Percentiles rank a stretch among this genome's conserved stretches.
Evolutionary conservation across 2,113 vertebrate genomes (phyloP).

Genomic region (Rhegmatorhina hoffmannsi): DNA sequence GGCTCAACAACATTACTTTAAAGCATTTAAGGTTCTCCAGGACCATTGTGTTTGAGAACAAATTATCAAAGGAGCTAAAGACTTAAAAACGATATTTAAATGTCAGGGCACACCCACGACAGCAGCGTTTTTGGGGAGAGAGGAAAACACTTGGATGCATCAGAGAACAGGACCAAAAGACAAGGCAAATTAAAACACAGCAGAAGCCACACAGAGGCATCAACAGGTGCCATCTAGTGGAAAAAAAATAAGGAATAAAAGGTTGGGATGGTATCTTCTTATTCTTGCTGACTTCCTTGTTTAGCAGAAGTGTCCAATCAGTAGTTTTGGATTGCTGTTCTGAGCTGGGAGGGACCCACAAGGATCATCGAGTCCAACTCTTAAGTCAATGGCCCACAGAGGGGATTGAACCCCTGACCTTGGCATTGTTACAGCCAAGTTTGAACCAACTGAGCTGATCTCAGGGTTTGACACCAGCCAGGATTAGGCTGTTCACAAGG

Average conservation of each 20-base stretch:
- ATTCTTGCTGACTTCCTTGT: background rate
- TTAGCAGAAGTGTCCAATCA: too few relatives aligned
- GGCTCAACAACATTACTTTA: background rate
- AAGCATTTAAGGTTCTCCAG: background rate
- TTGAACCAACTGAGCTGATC: too few relatives aligned
- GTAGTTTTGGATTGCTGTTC: too few relatives aligned
- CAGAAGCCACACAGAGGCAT: background rate
- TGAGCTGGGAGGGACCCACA: too few relatives aligned
- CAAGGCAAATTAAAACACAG: background rate
- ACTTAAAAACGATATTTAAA: accelerated
- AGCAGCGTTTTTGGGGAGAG: background rate
- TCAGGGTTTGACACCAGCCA: background rate
- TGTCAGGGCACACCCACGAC: accelerated
- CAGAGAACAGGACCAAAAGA: background rate
- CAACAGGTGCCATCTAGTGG: background rate
- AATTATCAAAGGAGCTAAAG: background rate
- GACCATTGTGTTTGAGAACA: background rate
- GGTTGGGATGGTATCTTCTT: accelerated
- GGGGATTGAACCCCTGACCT: too few relatives aligned
- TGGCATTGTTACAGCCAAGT: too few relatives aligned
- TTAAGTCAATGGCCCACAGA: too few relatives aligned
- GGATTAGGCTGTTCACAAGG: background rate
- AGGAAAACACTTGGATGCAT: accelerated
- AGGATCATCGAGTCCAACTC: too few relatives aligned
- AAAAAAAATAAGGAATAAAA: background rate